These are phyloP conservation scores for Charadrius vociferus DNA, from an alignment of 2,113 vertebrate genomes.

Conservation along the genomic window DNA sequence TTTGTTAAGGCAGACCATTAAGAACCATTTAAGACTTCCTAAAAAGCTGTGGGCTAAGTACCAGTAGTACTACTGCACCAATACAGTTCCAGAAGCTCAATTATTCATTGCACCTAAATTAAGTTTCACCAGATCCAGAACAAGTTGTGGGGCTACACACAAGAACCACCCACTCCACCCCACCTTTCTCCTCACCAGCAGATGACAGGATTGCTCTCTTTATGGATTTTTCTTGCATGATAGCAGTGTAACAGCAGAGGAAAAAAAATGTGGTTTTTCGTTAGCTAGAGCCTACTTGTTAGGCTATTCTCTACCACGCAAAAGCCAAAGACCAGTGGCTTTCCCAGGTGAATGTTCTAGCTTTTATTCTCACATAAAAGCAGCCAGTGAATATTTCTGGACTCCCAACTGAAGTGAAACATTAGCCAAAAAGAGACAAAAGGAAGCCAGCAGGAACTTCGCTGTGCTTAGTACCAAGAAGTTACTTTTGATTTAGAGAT, in stretches of 20 bases:
- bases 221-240: not conserved
- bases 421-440: not conserved
- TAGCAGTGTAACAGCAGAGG: not conserved
- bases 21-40: not conserved
- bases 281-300: not conserved
- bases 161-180: not conserved
- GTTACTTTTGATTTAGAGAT: not conserved
- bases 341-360: not conserved
- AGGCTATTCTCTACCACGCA: not conserved
- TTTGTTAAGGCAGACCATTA: not conserved
- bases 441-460: not conserved
- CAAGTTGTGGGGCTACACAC: not conserved
- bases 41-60: not conserved
- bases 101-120: not conserved
- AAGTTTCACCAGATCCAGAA: not conserved
- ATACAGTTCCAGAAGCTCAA: rapidly evolving
- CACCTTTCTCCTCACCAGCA: not conserved
- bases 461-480: not conserved
- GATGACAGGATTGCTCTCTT: not conserved
- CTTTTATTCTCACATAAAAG: not conserved
- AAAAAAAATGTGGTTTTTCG: not conserved
- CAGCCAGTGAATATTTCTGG: not conserved
- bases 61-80: not conserved
- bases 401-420: not conserved
- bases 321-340: not conserved